These are phyloP conservation scores for Tupaia tana DNA, from an alignment of 2,113 vertebrate genomes.

Conservation along the genomic window DNA sequence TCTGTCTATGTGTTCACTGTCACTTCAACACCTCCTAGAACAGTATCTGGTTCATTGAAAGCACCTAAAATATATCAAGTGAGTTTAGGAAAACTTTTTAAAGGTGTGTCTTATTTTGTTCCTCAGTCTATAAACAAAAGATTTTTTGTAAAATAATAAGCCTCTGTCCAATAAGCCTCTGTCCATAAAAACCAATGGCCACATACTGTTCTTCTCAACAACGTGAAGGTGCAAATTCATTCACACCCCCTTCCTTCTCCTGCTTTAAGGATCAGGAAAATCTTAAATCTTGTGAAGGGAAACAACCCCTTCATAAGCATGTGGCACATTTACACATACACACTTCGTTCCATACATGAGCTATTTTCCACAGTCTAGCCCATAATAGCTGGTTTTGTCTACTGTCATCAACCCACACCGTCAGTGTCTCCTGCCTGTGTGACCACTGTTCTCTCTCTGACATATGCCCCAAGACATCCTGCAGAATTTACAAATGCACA, in stretches of 20 bases:
- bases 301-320: neutral
- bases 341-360: neutral
- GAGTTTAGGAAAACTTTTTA: neutral
- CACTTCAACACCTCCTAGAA: neutral
- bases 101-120: conserved; percentile 2
- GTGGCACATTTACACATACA: neutral
- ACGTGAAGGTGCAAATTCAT: neutral
- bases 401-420: neutral
- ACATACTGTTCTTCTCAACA: neutral
- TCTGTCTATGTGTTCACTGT: neutral
- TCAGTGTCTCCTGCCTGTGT: neutral
- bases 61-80: neutral
- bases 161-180: neutral
- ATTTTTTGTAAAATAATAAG: neutral
- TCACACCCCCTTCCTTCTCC: neutral
- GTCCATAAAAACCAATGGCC: neutral
- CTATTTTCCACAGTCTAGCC: neutral
- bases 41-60: neutral
- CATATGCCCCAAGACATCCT: neutral
- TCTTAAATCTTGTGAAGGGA: neutral
- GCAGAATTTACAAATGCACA: neutral
- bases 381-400: conserved; percentile 8
- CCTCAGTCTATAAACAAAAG: neutral
- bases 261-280: neutral
- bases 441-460: neutral